Evolutionary conservation across 2,797 vertebrate genomes (phyloP), one percentile per base, ranked within the genome.

Genomic region (Malurus leucopterus): DNA sequence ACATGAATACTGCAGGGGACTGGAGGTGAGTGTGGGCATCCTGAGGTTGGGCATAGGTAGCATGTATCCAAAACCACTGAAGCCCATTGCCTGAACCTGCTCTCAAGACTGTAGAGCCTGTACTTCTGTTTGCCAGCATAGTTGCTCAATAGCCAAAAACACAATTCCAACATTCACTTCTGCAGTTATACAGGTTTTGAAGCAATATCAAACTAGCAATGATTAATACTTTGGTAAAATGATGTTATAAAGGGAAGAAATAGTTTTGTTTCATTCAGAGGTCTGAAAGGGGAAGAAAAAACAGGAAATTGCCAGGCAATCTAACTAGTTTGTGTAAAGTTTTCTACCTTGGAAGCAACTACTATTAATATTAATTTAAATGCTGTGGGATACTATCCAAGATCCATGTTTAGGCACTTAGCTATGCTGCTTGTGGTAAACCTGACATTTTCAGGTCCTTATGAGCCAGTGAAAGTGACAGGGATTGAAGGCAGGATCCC

Each of bases 401-500:
- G 14, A 79, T 19, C 32, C 23, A 2, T 26, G 50, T 30, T 73
- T 20, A 81, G 47, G 20, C 15, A 64, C 53, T 53, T 44, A 22
- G 18, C 50, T 44, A 64, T 5, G 30, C 13, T 55, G 27, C 41
- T 51, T 50, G 2, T 4, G 4, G 13, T 57, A 74, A 64, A 79
- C 63, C 12, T 68, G 27, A 46, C 10, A 26, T 55, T 62, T 65
- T 41, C 7, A 3, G 17, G 38, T 19, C 27, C 8, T 3, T 50
- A 17, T 1, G 2, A 82, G 21, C 30, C 38, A 49, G 6, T 46
- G 21, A 47, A n/a, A 78, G 11, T 10, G 19, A 55, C 8, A 82
- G 3, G 8, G n/a, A 82, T 2, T 0, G 0, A 72, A 63, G 11
- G 47, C 24, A 54, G 26, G 13, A 68, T 19, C 21, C n/a, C 30